phyloP scores from a whole-genome alignment of 2,113 vertebrate genomes.

The Genyomyrus donnyi region DNA sequence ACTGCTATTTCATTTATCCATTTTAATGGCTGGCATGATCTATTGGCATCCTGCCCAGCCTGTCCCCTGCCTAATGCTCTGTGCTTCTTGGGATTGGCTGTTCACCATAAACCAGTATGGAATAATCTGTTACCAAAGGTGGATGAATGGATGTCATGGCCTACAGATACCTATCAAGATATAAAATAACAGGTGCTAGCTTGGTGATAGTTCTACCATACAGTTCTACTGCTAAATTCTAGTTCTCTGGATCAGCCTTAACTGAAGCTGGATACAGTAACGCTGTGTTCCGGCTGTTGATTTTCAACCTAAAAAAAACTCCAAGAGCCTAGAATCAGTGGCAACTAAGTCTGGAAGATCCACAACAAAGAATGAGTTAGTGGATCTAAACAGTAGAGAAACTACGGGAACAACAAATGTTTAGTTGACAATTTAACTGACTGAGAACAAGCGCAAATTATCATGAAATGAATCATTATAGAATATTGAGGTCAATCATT shows the following conservation, averaged over 20 bases:
- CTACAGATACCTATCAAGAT: not conserved
- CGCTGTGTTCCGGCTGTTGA: not conserved
- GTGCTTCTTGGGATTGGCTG: not conserved
- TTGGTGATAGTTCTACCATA: not conserved
- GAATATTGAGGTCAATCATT: not conserved
- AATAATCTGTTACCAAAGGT: not conserved
- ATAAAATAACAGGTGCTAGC: not conserved
- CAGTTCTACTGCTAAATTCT: not conserved
- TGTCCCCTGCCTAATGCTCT: not conserved
- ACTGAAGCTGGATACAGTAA: not conserved
- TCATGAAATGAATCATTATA: not conserved
- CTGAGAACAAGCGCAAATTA: not conserved
- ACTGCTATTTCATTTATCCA: not conserved
- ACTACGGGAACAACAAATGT: not conserved
- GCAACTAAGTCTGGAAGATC: not conserved
- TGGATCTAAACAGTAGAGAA: not conserved
- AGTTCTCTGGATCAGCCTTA: not conserved
- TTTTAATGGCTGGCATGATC: not conserved
- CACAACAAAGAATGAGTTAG: not conserved
- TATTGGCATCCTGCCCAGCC: not conserved
- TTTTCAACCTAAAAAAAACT: not conserved
- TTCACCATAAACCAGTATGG: not conserved
- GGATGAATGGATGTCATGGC: not conserved
- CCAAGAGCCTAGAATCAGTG: not conserved
- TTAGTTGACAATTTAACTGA: not conserved